Evolutionary conservation across 2,797 vertebrate genomes (phyloP).

Genomic region (Enteromius argenteus): DNA sequence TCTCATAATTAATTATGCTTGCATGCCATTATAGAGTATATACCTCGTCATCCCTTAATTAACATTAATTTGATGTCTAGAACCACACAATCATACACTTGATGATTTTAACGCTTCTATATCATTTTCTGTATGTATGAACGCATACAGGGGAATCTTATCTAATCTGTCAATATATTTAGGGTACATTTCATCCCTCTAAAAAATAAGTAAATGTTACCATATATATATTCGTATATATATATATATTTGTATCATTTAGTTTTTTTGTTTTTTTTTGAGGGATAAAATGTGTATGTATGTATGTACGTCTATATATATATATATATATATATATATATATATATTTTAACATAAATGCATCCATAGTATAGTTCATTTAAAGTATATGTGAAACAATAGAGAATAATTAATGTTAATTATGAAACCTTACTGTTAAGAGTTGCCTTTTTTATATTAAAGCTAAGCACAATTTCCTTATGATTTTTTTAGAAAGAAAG

Average conservation of each 20-base stretch:
- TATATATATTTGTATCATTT: no score
- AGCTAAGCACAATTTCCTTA: background rate
- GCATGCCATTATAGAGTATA: conserved; percentile 36
- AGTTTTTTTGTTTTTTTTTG: no score
- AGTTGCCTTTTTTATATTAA: background rate
- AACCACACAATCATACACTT: background rate
- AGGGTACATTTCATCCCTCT: background rate
- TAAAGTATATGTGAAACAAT: background rate
- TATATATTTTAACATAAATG: no score
- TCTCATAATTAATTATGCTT: conserved; percentile 70
- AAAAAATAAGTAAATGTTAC: background rate
- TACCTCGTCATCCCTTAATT: conserved; percentile 12
- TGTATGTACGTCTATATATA: no score
- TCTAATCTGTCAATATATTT: background rate
- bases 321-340: no score
- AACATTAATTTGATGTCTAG: conserved; percentile 19
- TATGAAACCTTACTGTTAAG: no score
- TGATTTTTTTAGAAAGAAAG: no score
- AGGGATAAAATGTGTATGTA: no score
- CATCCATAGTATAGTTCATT: background rate
- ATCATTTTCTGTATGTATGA: background rate
- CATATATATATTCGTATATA: no score
- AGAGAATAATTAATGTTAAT: background rate
- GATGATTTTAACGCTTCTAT: no score
- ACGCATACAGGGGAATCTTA: background rate